These are phyloP conservation scores for Bursaphelenchus mucronatus DNA, from an alignment of 1,140 invertebrate species.

Conservation along the genomic window DNA sequence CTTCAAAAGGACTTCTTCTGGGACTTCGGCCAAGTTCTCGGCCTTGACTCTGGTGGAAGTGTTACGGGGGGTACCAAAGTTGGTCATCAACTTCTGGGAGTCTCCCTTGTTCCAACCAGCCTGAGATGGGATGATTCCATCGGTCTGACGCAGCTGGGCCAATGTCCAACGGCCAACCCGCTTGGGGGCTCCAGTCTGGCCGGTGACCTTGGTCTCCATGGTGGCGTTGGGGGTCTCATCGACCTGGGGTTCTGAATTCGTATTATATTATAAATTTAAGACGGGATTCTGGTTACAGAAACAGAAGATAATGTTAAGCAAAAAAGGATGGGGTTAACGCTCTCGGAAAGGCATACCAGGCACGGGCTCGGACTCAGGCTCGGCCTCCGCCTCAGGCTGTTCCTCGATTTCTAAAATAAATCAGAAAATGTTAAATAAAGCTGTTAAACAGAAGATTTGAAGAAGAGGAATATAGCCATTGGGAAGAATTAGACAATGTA, in stretches of 20 bases:
- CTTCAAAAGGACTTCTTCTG: slow-evolving; percentile 52
- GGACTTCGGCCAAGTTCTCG: slow-evolving; percentile 58
- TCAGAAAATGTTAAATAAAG: too few species aligned
- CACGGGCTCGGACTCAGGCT: too few species aligned
- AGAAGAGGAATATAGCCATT: too few species aligned
- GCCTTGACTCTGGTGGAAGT: slow-evolving; percentile 58
- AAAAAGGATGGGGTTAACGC: too few species aligned
- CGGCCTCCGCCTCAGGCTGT: too few species aligned
- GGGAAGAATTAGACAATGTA: too few species aligned
- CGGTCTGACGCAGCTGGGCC: slow-evolving; percentile 59
- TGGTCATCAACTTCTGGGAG: slow-evolving; percentile 61
- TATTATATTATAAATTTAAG: too few species aligned
- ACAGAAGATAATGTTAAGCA: too few species aligned
- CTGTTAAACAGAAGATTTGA: too few species aligned
- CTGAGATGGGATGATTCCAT: slow-evolving; percentile 60
- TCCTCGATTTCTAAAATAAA: too few species aligned
- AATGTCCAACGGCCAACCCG: slow-evolving; percentile 60
- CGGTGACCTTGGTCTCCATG: slow-evolving; percentile 60
- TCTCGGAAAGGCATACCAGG: too few species aligned
- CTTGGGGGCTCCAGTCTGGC: slow-evolving; percentile 52
- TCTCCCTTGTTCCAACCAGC: slow-evolving; percentile 62
- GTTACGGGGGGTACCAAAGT: slow-evolving; percentile 61
- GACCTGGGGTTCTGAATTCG: neutral
- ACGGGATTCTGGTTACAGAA: too few species aligned
- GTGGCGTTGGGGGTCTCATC: slow-evolving; percentile 58